A percentile compares a stretch with the other conserved stretches of the same genome.
Evolutionary conservation across 2,888 invertebrate genomes (phyloP).

Genomic region (Euspilapteryx auroguttella): DNA sequence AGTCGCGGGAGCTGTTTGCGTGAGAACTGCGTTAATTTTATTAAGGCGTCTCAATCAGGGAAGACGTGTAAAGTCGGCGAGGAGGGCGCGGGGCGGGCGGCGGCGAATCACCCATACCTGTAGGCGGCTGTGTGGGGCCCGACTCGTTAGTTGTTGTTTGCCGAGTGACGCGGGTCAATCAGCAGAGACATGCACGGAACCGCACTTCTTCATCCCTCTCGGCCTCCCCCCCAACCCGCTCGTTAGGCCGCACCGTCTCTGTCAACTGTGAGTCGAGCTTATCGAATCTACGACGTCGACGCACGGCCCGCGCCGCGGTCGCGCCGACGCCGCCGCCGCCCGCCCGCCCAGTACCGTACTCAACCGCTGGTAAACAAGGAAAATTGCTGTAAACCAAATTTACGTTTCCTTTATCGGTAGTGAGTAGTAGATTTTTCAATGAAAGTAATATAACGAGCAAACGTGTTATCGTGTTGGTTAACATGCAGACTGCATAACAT

Average conservation of each 20-base stretch:
- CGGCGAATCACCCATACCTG: slow-evolving; percentile 44
- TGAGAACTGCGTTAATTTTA: slow-evolving; percentile 53
- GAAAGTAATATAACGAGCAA: too few relatives aligned
- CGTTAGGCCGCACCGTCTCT: slow-evolving; percentile 56
- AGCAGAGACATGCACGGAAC: slow-evolving; percentile 62
- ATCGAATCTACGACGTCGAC: slow-evolving; percentile 61
- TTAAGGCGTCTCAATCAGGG: slow-evolving; percentile 57
- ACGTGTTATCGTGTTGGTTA: too few relatives aligned
- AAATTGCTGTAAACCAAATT: slow-evolving; percentile 49
- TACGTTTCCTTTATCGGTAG: slow-evolving; percentile 24
- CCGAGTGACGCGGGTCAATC: slow-evolving; percentile 62
- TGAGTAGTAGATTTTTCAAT: too few relatives aligned
- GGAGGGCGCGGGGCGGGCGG: slow-evolving; percentile 39
- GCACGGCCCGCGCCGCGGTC: slow-evolving; percentile 53
- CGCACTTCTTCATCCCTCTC: slow-evolving; percentile 53
- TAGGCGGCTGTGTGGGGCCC: slow-evolving; percentile 51
- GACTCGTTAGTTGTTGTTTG: slow-evolving; percentile 62
- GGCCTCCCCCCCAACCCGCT: slow-evolving; percentile 20
- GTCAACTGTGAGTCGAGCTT: slow-evolving; percentile 58
- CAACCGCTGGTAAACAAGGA: slow-evolving; percentile 53
- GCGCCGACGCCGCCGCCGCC: slow-evolving; percentile 49
- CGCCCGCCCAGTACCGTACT: too few relatives aligned
- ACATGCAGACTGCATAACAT: too few relatives aligned
- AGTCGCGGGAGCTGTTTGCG: slow-evolving; percentile 43
- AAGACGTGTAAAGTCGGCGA: slow-evolving; percentile 42